Evolutionary conservation across 1,140 invertebrate species (phyloP).

Genomic region (Leptonema lineaticorne): DNA sequence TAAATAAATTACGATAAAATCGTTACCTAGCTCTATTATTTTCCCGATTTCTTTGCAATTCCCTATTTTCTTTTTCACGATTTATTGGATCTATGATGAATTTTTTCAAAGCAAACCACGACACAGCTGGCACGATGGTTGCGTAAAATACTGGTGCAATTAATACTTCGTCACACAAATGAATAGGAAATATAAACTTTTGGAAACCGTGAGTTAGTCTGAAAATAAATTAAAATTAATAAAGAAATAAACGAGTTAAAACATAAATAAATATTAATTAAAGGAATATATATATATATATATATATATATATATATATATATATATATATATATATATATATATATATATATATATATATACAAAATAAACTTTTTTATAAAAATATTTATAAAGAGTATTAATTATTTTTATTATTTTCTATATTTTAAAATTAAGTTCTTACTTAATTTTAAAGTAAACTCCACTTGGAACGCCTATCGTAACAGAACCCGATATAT

Average conservation of each 20-base stretch:
- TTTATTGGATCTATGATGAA: slow-evolving; percentile 85
- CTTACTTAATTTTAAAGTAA: slow-evolving; percentile 83
- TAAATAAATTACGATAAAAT: neutral
- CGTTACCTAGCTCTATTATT: slow-evolving; percentile 38
- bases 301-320: no score
- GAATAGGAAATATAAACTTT: slow-evolving; percentile 85
- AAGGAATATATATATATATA: no score
- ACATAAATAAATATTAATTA: no score
- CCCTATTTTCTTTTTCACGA: slow-evolving; percentile 71
- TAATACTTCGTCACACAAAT: slow-evolving; percentile 86
- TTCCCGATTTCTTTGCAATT: slow-evolving; percentile 57
- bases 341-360: no score
- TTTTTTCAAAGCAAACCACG: slow-evolving; percentile 80
- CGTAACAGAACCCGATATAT: slow-evolving; percentile 79
- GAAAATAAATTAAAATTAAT: slow-evolving; percentile 37
- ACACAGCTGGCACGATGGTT: slow-evolving; percentile 79
- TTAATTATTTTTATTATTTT: no score
- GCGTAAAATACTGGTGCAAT: slow-evolving; percentile 92
- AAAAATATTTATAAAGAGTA: no score
- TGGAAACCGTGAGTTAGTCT: slow-evolving; percentile 86
- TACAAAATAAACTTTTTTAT: no score
- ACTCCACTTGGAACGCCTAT: slow-evolving; percentile 86
- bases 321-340: no score
- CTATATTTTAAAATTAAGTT: neutral
- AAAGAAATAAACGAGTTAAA: no score